These are phyloP conservation scores for Sclerurus mexicanus DNA, from an alignment of 2,113 vertebrate species.

Conservation along the genomic window DNA sequence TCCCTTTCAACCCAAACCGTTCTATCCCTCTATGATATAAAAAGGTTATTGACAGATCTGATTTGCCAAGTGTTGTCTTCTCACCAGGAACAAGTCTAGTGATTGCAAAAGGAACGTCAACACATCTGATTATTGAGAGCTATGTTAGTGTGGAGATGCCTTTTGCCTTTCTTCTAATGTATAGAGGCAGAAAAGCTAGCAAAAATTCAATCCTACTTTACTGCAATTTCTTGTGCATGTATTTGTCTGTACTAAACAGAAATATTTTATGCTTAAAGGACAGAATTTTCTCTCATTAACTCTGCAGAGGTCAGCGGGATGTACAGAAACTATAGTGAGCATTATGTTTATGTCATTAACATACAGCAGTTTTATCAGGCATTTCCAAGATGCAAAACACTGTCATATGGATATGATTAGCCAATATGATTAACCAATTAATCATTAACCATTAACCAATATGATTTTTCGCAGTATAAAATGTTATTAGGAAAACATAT, in stretches of 20 bases:
- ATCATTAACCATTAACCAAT: no score
- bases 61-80: not conserved
- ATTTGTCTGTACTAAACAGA: slow-evolving; percentile 1
- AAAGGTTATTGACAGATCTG: not conserved
- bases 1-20: not conserved
- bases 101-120: not conserved
- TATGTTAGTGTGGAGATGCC: not conserved
- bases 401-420: not conserved
- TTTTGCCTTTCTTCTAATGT: not conserved
- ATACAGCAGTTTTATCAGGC: not conserved
- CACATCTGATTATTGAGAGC: not conserved
- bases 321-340: not conserved
- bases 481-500: not conserved
- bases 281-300: slow-evolving; percentile 3
- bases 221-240: not conserved
- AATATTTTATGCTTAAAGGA: slow-evolving; percentile 4
- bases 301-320: not conserved
- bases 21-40: not conserved
- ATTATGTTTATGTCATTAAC: not conserved
- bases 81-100: not conserved
- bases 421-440: no score
- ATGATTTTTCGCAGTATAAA: not conserved
- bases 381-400: not conserved
- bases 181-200: not conserved
- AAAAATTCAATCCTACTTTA: slow-evolving; percentile 3